Base-by-base conservation (phyloP, 2,888 invertebrate genomes). In the Thymelicus lineola region DNA sequence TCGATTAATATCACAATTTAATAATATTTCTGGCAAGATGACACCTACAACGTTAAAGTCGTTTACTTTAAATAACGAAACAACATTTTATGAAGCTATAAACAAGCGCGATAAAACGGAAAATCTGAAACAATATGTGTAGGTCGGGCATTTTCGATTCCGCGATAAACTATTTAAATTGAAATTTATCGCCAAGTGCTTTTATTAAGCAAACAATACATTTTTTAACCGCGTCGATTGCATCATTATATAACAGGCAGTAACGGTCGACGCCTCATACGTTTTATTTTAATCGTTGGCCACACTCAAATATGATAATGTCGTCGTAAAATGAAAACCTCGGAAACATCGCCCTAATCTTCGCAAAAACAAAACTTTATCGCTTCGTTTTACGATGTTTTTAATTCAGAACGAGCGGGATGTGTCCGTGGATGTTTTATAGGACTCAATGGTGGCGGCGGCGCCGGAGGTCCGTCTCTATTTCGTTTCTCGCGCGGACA, bases 161-260 rank as follows among this genome's bases (percentile, higher is more conserved):
- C 74, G 75, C 78, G 80, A 82, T 82, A 80, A 81, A 77, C 76
- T 75, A 78, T 83, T 82, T 82, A 86, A 82, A 86, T 84, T 84
- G 82, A 83, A 84, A 88, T 85, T 85, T 83, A 82, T 84, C 79
- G 79, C 77, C 63, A 81, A 80, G 77, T 75, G 76, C 76, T 81
- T 83, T 81, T 80, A 81, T 85, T 85, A 84, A 83, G 81, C 78
- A 79, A 84, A 86, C 82, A 84, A 79, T 79, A 82, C 84, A 79
- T 80, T 79, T 83, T 82, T 82, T 75, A 74, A 28, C 28, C 28
- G 28, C 72, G 70, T 59, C 77, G 78, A 79, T 79, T 79, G 79
- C 78, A 83, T 80, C 77, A 76, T 76, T 28, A 58, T 78, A 78
- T 76, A 74, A 76, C 74, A 75, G 76, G 72, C 74, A 75, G 66